A percentile compares a stretch with the other conserved stretches of the same genome.
Conservation (phyloP, 2,113 vertebrate genomes). For the Tiliqua scincoides region DNA sequence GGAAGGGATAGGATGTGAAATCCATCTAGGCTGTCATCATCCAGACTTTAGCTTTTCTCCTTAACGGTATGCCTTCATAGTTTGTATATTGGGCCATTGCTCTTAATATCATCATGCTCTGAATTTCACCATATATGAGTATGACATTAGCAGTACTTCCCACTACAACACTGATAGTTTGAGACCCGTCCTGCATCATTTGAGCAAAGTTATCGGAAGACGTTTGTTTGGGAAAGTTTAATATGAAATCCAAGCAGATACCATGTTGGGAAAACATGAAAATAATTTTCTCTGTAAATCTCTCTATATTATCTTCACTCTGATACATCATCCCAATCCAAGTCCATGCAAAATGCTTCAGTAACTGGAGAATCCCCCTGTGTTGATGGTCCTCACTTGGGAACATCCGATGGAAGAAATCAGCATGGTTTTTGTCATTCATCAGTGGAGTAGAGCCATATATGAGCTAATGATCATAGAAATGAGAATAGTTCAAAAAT, state of each 20-base stretch:
- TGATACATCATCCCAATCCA: not conserved
- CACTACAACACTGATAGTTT: not conserved
- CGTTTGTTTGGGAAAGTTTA: not conserved
- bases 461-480: not conserved
- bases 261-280: not conserved
- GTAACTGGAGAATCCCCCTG: not conserved
- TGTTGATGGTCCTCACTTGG: not conserved
- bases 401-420: not conserved
- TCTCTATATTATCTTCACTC: not conserved
- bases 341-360: not conserved
- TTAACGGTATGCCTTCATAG: not conserved
- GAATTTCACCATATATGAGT: not conserved
- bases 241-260: not conserved
- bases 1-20: not conserved
- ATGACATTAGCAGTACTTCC: not conserved
- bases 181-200: too few species aligned
- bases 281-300: not conserved
- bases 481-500: not conserved
- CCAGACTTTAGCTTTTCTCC: not conserved
- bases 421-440: not conserved
- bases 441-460: not conserved
- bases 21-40: not conserved
- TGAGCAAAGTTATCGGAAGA: not conserved
- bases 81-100: not conserved
- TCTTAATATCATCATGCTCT: not conserved